Percentiles rank a stretch among this genome's conserved stretches.
Conservation (phyloP, 2,888 invertebrate genomes). For the Panopea generosa region DNA sequence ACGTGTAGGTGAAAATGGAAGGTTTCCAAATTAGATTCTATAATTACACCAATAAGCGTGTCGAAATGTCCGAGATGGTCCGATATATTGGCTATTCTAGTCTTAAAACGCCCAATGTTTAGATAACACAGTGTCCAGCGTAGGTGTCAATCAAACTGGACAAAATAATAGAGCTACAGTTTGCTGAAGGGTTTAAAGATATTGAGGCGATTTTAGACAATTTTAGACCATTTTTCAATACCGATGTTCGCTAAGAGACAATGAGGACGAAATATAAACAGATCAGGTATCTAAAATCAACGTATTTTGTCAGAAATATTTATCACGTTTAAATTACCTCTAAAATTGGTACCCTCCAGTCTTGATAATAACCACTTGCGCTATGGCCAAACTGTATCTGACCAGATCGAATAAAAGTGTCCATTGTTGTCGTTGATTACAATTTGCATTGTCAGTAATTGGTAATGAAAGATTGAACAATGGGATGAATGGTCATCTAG, state of each 20-base stretch:
- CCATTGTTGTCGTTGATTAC: constrained; percentile 67
- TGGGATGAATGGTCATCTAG: constrained; percentile 47
- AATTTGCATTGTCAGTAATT: constrained; percentile 70
- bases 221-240: constrained; percentile 7
- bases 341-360: constrained; percentile 58
- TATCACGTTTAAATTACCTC: constrained; percentile 67
- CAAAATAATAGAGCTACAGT: not conserved
- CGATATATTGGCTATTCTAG: constrained; percentile 38
- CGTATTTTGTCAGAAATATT: constrained; percentile 60
- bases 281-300: constrained; percentile 27
- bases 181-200: not conserved
- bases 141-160: constrained; percentile 21
- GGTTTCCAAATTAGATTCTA: constrained; percentile 52
- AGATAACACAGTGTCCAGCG: constrained; percentile 18
- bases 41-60: constrained; percentile 57
- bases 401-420: constrained; percentile 59
- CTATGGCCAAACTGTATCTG: constrained; percentile 48
- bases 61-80: constrained; percentile 60
- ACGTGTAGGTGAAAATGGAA: constrained; percentile 58
- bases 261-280: not conserved
- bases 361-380: constrained; percentile 61
- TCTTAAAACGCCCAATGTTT: constrained; percentile 46
- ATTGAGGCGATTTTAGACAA: constrained; percentile 7
- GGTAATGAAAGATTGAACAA: constrained; percentile 62
- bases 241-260: constrained; percentile 5